Evolutionary conservation across 2,113 vertebrate genomes (phyloP), one percentile per base, ranked within the genome.

Genomic region (Glareola pratincola): DNA sequence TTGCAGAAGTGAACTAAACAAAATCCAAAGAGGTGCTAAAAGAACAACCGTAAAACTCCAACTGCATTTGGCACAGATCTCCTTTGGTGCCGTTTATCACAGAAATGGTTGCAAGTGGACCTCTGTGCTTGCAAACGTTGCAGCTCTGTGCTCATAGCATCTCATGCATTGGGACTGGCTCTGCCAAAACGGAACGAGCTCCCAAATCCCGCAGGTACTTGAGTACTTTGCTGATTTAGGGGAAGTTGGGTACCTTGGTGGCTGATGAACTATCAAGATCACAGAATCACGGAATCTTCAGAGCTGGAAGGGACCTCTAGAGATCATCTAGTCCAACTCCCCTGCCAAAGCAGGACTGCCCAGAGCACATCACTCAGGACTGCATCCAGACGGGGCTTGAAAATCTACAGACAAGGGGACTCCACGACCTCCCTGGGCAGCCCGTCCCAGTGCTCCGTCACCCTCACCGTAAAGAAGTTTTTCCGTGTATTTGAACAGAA

Each of bases 1-100:
- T 73, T 85, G 36, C 41, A 92, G 92, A 97, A 94, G 34, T 66
- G 85, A 95, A 85, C 85, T 75, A 90, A 96, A 94, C 83, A 93
- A 90, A 88, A 93, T 68, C 41, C 74, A 5, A 90, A 91, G 90
- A 94, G 94, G 27, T 82, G 92, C 83, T 88, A 91, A 95, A 76
- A 75, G 94, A 96, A 87, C 59, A 95, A 22, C 59, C 48, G 7
- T 92, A 93, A 90, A 96, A 74, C 72, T 91, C 73, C 80, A 78
- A 36, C 62, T 87, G 39, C 41, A 9, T 64, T 96, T 72, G 89
- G 82, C 94, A 79, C 32, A 4, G 7, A 4, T 88, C 81, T 92
- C 66, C 63, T 85, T 89, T 66, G 90, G 66, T 84, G 69, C 74
- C 6, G 3, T 96, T 96, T 92, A 50, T 92, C 80, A 87, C 45